Evolutionary conservation across 1,140 invertebrate genomes (phyloP).

Genomic region (Aphis craccivora): DNA sequence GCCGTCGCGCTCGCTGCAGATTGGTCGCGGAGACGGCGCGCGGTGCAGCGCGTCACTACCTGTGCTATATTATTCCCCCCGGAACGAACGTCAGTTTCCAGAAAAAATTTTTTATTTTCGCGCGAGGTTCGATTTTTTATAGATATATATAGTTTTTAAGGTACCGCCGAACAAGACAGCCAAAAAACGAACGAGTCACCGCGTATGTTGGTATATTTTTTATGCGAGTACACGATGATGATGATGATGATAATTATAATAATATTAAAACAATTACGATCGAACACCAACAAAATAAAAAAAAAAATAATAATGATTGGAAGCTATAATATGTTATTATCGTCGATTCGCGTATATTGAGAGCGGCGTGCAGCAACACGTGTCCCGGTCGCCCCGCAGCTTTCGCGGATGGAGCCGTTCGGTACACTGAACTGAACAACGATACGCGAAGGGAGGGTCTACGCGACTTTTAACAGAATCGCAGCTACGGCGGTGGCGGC

Average conservation of each 20-base stretch:
- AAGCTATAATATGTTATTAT: background rate
- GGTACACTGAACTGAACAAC: slow-evolving; percentile 29
- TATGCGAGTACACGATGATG: background rate
- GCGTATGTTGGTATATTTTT: background rate
- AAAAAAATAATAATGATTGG: background rate
- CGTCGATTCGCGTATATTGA: background rate
- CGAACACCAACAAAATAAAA: too few relatives aligned
- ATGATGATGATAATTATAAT: background rate
- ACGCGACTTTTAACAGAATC: background rate
- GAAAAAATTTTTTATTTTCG: background rate
- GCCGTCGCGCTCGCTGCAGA: background rate
- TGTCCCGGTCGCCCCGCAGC: background rate
- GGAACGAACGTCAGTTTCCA: background rate
- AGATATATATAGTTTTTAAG: background rate
- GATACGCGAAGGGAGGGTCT: background rate
- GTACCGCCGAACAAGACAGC: background rate
- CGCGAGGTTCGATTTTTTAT: background rate
- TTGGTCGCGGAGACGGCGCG: background rate
- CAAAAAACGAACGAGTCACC: background rate
- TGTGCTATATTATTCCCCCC: background rate
- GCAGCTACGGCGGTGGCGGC: background rate
- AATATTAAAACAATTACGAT: background rate
- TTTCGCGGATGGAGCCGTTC: background rate
- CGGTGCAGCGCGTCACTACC: background rate
- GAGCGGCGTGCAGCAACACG: background rate